Evolutionary conservation across 2,888 invertebrate genomes (phyloP).

Genomic region (Tethea ocularis): DNA sequence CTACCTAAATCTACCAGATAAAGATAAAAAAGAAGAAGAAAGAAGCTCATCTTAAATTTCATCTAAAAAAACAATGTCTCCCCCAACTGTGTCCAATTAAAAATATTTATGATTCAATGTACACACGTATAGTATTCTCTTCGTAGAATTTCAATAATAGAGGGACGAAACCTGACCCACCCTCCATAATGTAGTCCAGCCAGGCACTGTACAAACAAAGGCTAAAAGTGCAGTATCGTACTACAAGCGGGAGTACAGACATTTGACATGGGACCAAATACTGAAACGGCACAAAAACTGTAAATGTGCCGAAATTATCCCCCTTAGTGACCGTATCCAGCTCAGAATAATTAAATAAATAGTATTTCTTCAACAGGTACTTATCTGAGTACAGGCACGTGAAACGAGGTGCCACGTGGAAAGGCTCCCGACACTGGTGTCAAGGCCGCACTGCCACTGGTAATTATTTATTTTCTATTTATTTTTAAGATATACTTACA

Average conservation of each 20-base stretch:
- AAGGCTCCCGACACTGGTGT: slow-evolving; percentile 90
- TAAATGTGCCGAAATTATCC: too few relatives aligned
- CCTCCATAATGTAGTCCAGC: slow-evolving; percentile 6
- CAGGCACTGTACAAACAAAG: slow-evolving; percentile 6
- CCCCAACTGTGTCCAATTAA: background rate
- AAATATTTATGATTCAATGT: background rate
- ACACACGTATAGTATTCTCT: background rate
- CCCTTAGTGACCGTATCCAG: background rate
- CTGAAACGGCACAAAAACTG: too few relatives aligned
- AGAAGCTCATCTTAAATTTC: background rate
- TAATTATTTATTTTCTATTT: slow-evolving; percentile 31
- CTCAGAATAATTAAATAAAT: background rate
- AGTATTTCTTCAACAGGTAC: slow-evolving; percentile 82
- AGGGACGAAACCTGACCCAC: slow-evolving; percentile 10
- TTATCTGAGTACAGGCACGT: slow-evolving; percentile 99
- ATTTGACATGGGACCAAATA: too few relatives aligned
- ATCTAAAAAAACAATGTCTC: background rate
- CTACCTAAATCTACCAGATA: background rate
- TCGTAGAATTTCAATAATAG: slow-evolving; percentile 8
- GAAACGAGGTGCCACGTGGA: slow-evolving; percentile 98
- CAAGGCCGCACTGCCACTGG: slow-evolving; percentile 89
- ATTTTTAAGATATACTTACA: slow-evolving; percentile 14
- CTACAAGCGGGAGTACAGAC: background rate
- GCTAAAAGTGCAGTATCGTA: slow-evolving; percentile 4
- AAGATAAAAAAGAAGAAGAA: too few relatives aligned